Evolutionary conservation across 2,888 invertebrate genomes (phyloP), one percentile per base, ranked within the genome.

Genomic region (Teinopalpus imperialis): DNA sequence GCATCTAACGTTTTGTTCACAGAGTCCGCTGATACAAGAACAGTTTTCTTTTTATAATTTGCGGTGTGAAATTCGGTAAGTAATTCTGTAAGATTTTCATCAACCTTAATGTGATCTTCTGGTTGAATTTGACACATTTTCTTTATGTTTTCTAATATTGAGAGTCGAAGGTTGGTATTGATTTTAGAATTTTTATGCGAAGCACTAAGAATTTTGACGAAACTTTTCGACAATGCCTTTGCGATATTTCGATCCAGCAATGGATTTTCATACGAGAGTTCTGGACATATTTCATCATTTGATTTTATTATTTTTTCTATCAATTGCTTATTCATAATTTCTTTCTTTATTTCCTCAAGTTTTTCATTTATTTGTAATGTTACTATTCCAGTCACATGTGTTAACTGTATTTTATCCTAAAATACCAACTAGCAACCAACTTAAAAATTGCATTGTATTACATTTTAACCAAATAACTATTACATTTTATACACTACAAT

Each of bases 161-260:
- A 65, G 7, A 63, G 40, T 4, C 81, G 64, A 35, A 85, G 51
- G 46, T 74, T 80, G 35, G 66, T 74, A 46, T 77, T 77, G 1
- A 70, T 53, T 30, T 66, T 72, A 1, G 67, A 60, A 52, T 68
- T 74, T 44, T 69, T 63, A 37, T 67, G 61, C 7, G 80, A 70
- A 18, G 69, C 55, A 3, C 65, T 66, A 1, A 87, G 62, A 36
- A 83, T 74, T 52, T 78, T 78, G 1, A 87, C 62, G 42, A 85
- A 78, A 61, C 81, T 81, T 51, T 68, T 81, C 1, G 86, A 70
- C 10, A 86, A 59, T 2, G 72, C 69, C 27, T 57, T 59, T 0
- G 85, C 71, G 1, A 85, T 76, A 23, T 75, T 72, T 60, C 56
- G 69, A 46, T 87, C 82, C 0, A 87, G 56, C 6, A 85, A 57